Conservation (phyloP, 2,113 vertebrate species). For the Riparia riparia region DNA sequence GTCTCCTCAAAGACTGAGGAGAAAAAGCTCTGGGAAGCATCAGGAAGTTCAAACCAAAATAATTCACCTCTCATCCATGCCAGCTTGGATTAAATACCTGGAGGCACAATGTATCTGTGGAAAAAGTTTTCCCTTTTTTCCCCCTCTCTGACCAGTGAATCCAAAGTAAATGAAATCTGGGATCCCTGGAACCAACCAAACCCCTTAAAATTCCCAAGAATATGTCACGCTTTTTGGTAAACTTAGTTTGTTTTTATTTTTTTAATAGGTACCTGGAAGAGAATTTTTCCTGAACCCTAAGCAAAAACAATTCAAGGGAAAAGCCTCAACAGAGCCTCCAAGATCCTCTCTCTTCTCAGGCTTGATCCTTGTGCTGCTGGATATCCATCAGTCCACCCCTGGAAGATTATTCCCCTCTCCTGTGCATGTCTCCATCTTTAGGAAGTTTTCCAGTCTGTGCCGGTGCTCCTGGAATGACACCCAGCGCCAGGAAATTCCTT, state of each 20-base stretch:
- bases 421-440: not conserved
- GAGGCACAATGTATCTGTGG: accelerated
- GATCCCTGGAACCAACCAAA: not conserved
- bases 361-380: not conserved
- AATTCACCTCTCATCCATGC: accelerated
- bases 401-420: not conserved
- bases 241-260: not conserved
- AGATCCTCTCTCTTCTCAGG: not conserved
- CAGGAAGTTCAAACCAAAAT: not conserved
- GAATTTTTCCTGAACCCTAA: not conserved
- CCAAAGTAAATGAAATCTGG: not conserved
- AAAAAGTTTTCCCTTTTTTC: not conserved
- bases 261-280: not conserved
- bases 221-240: not conserved
- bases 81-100: not conserved
- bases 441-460: accelerated
- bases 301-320: not conserved
- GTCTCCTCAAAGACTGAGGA: not conserved
- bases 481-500: not conserved
- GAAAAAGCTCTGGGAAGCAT: not conserved
- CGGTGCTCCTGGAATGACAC: not conserved
- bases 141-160: not conserved
- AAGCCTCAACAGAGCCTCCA: accelerated
- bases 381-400: not conserved
- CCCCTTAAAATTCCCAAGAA: not conserved